Percentiles rank a stretch among this genome's conserved stretches.
phyloP scores from a whole-genome alignment of 2,113 vertebrate species.

The Pelvicachromis taeniatus region DNA sequence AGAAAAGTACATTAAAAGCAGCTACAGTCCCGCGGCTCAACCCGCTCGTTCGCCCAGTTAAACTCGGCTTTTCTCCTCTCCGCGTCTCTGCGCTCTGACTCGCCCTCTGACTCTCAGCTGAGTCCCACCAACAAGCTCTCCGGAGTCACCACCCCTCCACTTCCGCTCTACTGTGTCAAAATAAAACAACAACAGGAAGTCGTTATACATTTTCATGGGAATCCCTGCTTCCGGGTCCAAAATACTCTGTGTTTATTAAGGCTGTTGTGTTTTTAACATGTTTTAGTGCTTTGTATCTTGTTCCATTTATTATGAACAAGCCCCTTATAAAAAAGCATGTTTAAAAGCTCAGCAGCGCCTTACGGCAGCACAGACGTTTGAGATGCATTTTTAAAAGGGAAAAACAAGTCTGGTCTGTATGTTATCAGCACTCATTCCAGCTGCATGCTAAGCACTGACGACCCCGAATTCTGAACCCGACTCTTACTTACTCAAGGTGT shows the following conservation, averaged over 20 bases:
- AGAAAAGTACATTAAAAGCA: background rate
- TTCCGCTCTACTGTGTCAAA: background rate
- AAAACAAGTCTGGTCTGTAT: background rate
- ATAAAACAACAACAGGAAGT: background rate
- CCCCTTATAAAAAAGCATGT: background rate
- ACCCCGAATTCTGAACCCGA: background rate
- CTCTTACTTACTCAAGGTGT: background rate
- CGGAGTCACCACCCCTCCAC: background rate
- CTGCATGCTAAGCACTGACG: background rate
- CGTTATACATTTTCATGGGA: background rate
- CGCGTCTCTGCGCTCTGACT: background rate
- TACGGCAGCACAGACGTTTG: background rate
- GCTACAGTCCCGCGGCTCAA: background rate
- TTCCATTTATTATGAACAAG: background rate
- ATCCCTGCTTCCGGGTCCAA: background rate
- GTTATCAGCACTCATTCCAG: background rate
- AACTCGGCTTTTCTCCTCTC: background rate
- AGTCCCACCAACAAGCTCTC: background rate
- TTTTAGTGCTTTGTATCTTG: accelerated
- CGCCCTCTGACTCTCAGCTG: background rate
- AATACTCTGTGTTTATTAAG: accelerated
- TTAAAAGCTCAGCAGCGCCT: background rate
- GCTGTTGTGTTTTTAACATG: background rate
- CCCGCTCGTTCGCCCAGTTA: background rate
- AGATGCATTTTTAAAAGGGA: background rate